phyloP scores from a whole-genome alignment of 2,113 vertebrate species.

The Chaenocephalus aceratus region DNA sequence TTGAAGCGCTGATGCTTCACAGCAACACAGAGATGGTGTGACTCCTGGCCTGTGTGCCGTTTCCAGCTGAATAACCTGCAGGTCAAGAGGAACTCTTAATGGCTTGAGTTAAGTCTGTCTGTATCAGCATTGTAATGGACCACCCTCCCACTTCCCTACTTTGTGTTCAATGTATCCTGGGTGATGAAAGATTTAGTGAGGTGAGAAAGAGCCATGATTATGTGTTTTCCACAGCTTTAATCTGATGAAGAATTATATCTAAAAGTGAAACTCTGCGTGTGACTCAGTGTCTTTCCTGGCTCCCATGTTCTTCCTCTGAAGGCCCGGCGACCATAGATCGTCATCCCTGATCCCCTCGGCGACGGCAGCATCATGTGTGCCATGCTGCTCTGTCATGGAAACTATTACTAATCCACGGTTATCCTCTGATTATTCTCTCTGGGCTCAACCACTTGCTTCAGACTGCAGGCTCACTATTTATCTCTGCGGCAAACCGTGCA shows the following conservation, averaged over 20 bases:
- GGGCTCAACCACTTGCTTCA: slow-evolving; percentile 61
- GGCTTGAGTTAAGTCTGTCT: slow-evolving; percentile 26
- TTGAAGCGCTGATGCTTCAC: slow-evolving; percentile 24
- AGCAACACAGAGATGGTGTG: slow-evolving; percentile 35
- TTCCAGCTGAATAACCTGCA: slow-evolving; percentile 47
- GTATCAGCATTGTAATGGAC: neutral
- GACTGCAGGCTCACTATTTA: slow-evolving; percentile 59
- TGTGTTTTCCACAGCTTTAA: slow-evolving; percentile 36
- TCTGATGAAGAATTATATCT: slow-evolving; percentile 30
- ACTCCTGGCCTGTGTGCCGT: slow-evolving; percentile 30
- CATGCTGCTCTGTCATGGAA: slow-evolving; percentile 81
- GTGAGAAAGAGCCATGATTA: slow-evolving; percentile 27
- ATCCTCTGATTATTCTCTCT: slow-evolving; percentile 53
- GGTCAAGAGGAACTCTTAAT: slow-evolving; percentile 43
- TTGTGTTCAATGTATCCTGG: slow-evolving; percentile 25
- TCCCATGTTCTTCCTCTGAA: slow-evolving; percentile 51
- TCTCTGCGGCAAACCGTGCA: slow-evolving; percentile 68
- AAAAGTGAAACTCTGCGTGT: slow-evolving; percentile 40
- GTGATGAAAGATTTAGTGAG: slow-evolving; percentile 25
- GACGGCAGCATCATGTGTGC: slow-evolving; percentile 61
- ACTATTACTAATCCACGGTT: slow-evolving; percentile 74
- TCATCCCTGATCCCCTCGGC: slow-evolving; percentile 40
- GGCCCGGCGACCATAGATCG: slow-evolving; percentile 21
- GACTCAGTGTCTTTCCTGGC: slow-evolving; percentile 61
- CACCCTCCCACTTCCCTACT: slow-evolving; percentile 26